Percentiles rank a stretch among this genome's conserved stretches.
phyloP scores from a whole-genome alignment of 2,113 vertebrate genomes.

The Puffinus mauretanicus region DNA sequence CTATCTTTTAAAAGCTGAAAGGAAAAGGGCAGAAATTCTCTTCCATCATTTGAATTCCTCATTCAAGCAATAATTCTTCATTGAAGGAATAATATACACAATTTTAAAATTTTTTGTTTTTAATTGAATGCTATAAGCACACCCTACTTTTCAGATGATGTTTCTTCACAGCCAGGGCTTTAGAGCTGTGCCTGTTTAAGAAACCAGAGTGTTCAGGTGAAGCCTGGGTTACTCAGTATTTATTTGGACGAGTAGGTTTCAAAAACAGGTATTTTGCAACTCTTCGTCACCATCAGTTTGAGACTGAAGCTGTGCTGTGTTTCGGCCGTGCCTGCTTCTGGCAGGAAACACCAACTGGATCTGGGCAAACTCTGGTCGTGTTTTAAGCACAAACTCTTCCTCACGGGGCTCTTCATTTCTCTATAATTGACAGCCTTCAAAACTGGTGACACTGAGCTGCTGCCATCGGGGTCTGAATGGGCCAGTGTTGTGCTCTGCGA shows the following conservation, averaged over 20 bases:
- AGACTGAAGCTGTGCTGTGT: background rate
- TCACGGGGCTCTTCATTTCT: background rate
- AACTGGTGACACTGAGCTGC: accelerated
- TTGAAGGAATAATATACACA: background rate
- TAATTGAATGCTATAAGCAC: background rate
- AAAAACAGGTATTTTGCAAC: background rate
- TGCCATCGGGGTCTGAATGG: accelerated
- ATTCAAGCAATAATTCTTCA: background rate
- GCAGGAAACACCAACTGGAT: background rate
- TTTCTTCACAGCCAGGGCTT: background rate
- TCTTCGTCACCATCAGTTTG: background rate
- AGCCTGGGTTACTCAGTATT: background rate
- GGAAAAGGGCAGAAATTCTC: background rate
- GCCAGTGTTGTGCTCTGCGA: background rate
- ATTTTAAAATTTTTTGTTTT: background rate
- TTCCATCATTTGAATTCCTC: background rate
- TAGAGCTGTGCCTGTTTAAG: background rate
- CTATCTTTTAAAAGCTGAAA: background rate
- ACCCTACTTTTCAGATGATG: background rate
- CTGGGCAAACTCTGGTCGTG: background rate
- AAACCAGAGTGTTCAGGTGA: background rate
- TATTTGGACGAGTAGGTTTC: background rate
- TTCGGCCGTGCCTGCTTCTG: background rate
- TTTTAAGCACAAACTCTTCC: background rate
- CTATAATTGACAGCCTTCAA: background rate